Evolutionary conservation across 1,140 invertebrate species (phyloP).

Genomic region (Calephelis nemesis): DNA sequence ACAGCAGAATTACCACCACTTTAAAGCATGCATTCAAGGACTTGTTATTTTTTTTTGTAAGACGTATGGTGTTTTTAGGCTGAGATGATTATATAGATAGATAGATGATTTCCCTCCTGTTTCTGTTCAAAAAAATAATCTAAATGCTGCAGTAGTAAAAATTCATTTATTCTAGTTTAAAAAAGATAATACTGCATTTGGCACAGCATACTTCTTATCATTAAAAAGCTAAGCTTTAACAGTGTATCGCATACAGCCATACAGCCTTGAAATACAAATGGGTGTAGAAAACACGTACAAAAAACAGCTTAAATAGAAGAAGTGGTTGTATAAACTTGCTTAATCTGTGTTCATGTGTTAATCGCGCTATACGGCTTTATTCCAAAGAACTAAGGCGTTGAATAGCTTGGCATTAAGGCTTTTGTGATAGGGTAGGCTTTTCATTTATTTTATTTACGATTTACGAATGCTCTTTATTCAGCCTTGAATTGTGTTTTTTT

Average conservation of each 20-base stretch:
- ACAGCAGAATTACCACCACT: too few species aligned
- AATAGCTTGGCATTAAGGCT: constrained; percentile 11
- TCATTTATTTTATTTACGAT: constrained; percentile 13
- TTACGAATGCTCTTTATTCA: constrained; percentile 11
- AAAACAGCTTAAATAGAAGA: constrained; percentile 18
- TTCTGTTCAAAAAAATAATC: too few species aligned
- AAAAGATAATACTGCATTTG: constrained; percentile 5
- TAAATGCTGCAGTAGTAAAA: not conserved
- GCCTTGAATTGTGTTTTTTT: not conserved
- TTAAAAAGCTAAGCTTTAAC: constrained; percentile 12
- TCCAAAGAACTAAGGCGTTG: not conserved
- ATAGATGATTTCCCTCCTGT: too few species aligned
- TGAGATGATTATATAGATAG: too few species aligned
- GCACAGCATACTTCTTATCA: constrained; percentile 8
- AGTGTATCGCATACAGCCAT: constrained; percentile 16
- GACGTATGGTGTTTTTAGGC: too few species aligned
- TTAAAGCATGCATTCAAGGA: too few species aligned
- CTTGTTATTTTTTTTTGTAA: too few species aligned
- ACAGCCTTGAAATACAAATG: constrained; percentile 16
- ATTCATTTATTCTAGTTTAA: constrained; percentile 5
- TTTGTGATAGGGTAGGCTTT: constrained; percentile 9
- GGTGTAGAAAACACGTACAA: constrained; percentile 18
- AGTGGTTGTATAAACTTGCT: constrained; percentile 19
- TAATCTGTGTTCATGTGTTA: constrained; percentile 19
- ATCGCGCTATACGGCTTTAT: constrained; percentile 10